Base-by-base conservation (phyloP, 2,113 vertebrate genomes). In the Gulo gulo region DNA sequence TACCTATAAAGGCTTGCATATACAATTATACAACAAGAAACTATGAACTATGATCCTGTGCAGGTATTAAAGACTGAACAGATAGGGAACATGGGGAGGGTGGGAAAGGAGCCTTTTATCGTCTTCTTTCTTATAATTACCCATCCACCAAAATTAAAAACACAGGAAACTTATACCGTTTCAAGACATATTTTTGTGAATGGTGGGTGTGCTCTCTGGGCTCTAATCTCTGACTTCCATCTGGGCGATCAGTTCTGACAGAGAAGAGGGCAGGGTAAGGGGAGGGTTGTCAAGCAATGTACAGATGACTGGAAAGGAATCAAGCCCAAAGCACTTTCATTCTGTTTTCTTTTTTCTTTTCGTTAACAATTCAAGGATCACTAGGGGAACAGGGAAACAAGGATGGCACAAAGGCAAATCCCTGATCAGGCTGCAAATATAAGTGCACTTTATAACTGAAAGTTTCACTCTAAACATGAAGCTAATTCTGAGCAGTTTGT, bases 1-100 rank as follows among this genome's bases (percentile, higher is more conserved):
- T 34, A 34, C 13, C 11, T 34, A 8, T 34, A 29, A 81, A 76
- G 20, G 24, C 4, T 26, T 34, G 13, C 23, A 69, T 42, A 20
- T 4, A 2, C 16, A 52, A 29, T 39, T 89, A 52, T 4, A 42
- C 23, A 57, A 74, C 23, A 74, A 47, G 6, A 78, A 88, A 39
- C 14, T 12, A 29, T 63, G 39, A 83, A 15, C 1, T 14, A 71
- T 21, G 26, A 39, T 7, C 21, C 18, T 23, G 39, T 12, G 4
- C 34, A 36, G 11, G 6, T 26, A 4, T 3, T 55, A 14, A 59
- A 50, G 42, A 24, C 4, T 8, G 31, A 67, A 45, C 23, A 74
- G 26, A 79, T 6, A 10, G 4, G 39, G 7, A 36, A 16, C 1
- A 12, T 6, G 14, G 18, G 18, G 24, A 45, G 0, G 0, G 31